Conservation (phyloP, 2,113 vertebrate species). For the Ploceus nigricollis region DNA sequence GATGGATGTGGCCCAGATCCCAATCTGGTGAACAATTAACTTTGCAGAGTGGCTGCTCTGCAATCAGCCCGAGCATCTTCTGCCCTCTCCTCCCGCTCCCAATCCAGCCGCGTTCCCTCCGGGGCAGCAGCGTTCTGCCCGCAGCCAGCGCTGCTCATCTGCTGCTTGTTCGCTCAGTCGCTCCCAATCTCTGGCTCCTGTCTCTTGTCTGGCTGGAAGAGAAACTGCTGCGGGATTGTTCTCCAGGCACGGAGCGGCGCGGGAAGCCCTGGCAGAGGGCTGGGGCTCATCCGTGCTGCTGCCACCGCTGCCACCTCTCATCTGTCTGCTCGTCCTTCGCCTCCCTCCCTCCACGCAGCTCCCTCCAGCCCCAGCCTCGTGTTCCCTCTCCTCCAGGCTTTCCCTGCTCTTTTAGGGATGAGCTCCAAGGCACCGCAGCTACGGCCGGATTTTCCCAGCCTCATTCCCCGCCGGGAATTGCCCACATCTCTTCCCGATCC, state of each 20-base stretch:
- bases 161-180: background rate
- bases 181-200: background rate
- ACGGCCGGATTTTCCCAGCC: background rate
- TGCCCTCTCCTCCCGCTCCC: background rate
- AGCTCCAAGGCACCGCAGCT: background rate
- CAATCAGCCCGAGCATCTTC: constrained; percentile 18
- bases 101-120: background rate
- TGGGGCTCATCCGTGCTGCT: background rate
- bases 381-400: background rate
- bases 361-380: background rate
- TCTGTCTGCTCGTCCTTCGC: background rate
- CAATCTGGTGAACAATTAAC: constrained; percentile 48
- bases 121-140: background rate
- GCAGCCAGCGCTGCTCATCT: background rate
- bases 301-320: background rate
- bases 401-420: background rate
- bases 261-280: background rate
- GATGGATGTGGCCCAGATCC: background rate
- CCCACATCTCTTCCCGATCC: rapidly evolving
- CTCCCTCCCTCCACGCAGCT: background rate
- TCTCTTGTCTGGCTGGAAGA: background rate
- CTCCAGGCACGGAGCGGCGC: background rate
- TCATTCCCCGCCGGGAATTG: background rate
- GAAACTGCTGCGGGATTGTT: background rate
- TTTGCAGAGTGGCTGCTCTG: background rate